phyloP scores from a whole-genome alignment of 2,888 invertebrate species.

The Panorpa germanica region DNA sequence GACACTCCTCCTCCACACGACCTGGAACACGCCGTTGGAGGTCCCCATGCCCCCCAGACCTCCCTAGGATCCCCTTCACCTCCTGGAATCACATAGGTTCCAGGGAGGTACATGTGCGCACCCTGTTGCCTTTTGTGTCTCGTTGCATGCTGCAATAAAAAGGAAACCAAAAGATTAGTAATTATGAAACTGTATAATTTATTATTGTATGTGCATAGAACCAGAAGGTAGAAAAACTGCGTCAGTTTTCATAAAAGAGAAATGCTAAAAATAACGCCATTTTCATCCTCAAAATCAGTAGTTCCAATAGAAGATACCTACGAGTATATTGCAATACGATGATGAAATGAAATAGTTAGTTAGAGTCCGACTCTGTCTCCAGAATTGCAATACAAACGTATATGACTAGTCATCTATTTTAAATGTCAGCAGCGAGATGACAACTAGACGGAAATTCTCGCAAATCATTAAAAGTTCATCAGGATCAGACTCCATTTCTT shows the following conservation, averaged over 20 bases:
- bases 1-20: constrained; percentile 89
- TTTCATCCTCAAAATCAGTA: no score
- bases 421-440: no score
- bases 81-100: constrained; percentile 48
- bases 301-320: no score
- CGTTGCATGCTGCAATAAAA: constrained; percentile 38
- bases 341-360: no score
- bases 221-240: constrained; percentile 2
- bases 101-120: constrained; percentile 50
- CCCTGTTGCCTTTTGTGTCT: constrained; percentile 64
- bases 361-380: no score
- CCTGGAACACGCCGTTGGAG: constrained; percentile 68
- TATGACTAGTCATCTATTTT: no score
- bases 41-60: constrained; percentile 71
- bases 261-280: no score
- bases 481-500: no score
- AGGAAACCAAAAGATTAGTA: constrained; percentile 10
- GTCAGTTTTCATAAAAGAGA: not conserved
- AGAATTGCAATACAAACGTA: no score
- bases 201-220: not conserved
- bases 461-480: no score
- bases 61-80: constrained; percentile 41
- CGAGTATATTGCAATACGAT: no score
- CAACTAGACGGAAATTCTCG: no score
- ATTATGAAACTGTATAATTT: constrained; percentile 3